Evolutionary conservation across 2,888 invertebrate genomes (phyloP).

Genomic region (Masnerella sp.): DNA sequence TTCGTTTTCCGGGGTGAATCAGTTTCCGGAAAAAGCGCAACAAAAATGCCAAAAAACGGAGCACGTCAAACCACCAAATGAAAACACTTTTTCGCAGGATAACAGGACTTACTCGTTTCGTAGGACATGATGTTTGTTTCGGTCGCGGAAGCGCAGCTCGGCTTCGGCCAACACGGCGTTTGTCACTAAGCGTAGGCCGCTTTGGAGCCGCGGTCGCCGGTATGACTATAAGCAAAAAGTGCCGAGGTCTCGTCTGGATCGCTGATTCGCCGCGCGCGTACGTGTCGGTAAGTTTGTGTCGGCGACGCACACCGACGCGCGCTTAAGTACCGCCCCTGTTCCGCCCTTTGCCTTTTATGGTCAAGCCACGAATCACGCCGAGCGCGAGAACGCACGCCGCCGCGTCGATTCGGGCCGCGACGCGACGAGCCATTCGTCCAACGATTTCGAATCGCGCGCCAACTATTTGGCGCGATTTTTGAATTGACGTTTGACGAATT

Average conservation of each 20-base stretch:
- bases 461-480: too few relatives aligned
- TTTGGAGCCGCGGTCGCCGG: slow-evolving; percentile 32
- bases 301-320: slow-evolving; percentile 48
- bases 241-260: too few relatives aligned
- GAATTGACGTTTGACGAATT: too few relatives aligned
- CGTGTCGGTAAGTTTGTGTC: slow-evolving; percentile 45
- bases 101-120: slow-evolving; percentile 72
- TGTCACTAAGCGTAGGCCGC: slow-evolving; percentile 45
- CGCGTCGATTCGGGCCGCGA: neutral
- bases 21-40: neutral
- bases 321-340: slow-evolving; percentile 64
- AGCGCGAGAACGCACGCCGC: slow-evolving; percentile 4
- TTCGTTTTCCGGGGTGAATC: slow-evolving; percentile 21
- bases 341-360: slow-evolving; percentile 75
- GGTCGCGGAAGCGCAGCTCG: slow-evolving; percentile 19
- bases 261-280: slow-evolving; percentile 1
- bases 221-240: too few relatives aligned
- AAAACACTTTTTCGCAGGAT: neutral
- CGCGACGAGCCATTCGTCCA: neutral
- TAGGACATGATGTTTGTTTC: slow-evolving; percentile 69
- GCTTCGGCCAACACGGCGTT: slow-evolving; percentile 41
- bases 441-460: too few relatives aligned
- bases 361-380: slow-evolving; percentile 31
- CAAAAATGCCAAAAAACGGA: neutral
- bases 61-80: neutral